Evolutionary conservation across 2,113 vertebrate species (phyloP), one percentile per base, ranked within the genome.

Genomic region (Otis tarda): DNA sequence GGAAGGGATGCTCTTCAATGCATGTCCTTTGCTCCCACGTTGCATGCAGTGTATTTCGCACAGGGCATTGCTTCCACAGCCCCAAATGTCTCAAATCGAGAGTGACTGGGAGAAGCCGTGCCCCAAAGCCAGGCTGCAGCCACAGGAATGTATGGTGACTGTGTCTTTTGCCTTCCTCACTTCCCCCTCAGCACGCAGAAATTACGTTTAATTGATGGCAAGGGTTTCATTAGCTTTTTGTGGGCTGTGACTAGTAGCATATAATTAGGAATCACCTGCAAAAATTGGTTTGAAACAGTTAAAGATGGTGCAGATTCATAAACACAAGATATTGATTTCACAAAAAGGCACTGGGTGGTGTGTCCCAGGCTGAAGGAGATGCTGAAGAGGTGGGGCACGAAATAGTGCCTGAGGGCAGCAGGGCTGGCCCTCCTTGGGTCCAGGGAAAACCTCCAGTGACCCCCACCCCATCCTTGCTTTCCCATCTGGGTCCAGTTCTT

Each of bases 261-360:
- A 41, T 77, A 92, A 90, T 93, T 74, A 93, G 86, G 41, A 77
- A 77, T 89, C 90, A 88, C 87, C 87, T 86, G 82, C 52, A 92
- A 89, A 96, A 95, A 96, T 94, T 75, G 68, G 50, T 92, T 94
- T 95, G 90, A 96, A 96, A 94, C 76, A 77, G 90, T 95, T 90
- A 80, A 94, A 67, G 14, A 22, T 0, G 0, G 37, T 37, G 35
- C 61, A 95, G 55, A 30, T 30, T 52, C 87, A 50, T 19, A 43
- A 43, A 50, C 18, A 41, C 27, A 28, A 53, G 61, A 33, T 0
- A 0, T 0, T 57, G 35, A 30, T 88, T 80, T 84, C 52, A 43
- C 61, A 65, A 33, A 57, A 80, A 56, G 39, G 25, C n/a, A 18
- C 33, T 14, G 55, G 31, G 12, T 45, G 31, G 17, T 21, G 21